A percentile compares a stretch with the other conserved stretches of the same genome.
These are phyloP conservation scores for Drosophila asahinai DNA, from an alignment of 1,140 invertebrate species.

Conservation along the genomic window DNA sequence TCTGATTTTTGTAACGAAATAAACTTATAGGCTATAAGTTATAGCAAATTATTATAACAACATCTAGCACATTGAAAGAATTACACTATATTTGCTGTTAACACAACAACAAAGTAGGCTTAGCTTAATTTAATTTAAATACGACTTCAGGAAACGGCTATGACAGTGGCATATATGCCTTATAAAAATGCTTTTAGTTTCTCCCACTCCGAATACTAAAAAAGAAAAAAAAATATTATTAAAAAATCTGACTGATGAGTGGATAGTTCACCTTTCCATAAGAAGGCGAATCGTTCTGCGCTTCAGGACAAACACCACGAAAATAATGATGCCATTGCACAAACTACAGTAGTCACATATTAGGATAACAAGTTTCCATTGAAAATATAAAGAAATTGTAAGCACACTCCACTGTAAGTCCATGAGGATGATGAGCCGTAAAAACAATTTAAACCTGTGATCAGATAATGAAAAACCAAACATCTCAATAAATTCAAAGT, in stretches of 20 bases:
- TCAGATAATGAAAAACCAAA: neutral
- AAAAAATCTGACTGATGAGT: neutral
- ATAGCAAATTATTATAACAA: too few relatives aligned
- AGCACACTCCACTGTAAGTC: neutral
- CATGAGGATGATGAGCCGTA: neutral
- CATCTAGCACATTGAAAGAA: too few relatives aligned
- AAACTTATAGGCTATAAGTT: too few relatives aligned
- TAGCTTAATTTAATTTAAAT: too few relatives aligned
- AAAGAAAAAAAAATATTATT: neutral
- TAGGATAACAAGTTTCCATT: rapidly evolving
- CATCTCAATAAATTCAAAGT: neutral
- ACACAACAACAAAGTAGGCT: too few relatives aligned
- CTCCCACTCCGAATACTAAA: neutral
- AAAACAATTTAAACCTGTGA: neutral
- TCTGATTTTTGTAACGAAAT: too few relatives aligned
- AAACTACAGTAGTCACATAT: neutral
- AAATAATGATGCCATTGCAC: neutral
- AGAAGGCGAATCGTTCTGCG: neutral
- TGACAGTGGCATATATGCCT: too few relatives aligned
- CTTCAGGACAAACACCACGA: slow-evolving; percentile 1
- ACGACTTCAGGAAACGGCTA: too few relatives aligned
- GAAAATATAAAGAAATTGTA: neutral
- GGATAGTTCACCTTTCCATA: neutral
- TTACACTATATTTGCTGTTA: too few relatives aligned
- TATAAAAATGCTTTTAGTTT: neutral